Conservation (phyloP, 2,797 vertebrate genomes). For the Glossophaga mutica region DNA sequence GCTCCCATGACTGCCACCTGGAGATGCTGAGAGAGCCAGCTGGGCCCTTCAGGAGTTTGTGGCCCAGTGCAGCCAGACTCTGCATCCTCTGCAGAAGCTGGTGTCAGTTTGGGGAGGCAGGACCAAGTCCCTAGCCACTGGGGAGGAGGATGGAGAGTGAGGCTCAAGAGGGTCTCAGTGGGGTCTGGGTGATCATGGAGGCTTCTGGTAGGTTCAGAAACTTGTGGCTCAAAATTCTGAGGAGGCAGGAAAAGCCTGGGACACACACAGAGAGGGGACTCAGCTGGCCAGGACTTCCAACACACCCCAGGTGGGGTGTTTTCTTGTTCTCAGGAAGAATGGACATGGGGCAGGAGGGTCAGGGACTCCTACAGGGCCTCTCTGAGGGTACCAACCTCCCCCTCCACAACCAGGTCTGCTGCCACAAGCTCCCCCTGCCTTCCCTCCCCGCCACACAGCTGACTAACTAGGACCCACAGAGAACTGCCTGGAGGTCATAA, state of each 20-base stretch:
- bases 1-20: fast-evolving
- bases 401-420: not conserved
- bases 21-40: not conserved
- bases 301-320: fast-evolving
- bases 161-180: not conserved
- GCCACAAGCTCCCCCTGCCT: too few species aligned
- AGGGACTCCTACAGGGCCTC: not conserved
- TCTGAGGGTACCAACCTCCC: not conserved
- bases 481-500: too few species aligned
- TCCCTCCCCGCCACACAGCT: fast-evolving
- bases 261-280: not conserved
- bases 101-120: not conserved
- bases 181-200: not conserved
- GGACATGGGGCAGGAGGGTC: not conserved
- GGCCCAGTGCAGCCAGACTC: not conserved
- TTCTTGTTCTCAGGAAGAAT: not conserved
- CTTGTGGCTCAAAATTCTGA: not conserved
- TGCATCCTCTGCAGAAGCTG: not conserved
- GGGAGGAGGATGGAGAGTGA: not conserved
- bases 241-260: not conserved
- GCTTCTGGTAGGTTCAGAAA: not conserved
- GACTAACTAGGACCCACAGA: not conserved
- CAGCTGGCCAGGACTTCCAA: not conserved
- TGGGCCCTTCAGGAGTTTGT: not conserved
- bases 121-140: too few species aligned